A percentile compares a stretch with the other conserved stretches of the same genome.
phyloP scores from a whole-genome alignment of 2,888 invertebrate genomes.

The Cheilosia impressa region DNA sequence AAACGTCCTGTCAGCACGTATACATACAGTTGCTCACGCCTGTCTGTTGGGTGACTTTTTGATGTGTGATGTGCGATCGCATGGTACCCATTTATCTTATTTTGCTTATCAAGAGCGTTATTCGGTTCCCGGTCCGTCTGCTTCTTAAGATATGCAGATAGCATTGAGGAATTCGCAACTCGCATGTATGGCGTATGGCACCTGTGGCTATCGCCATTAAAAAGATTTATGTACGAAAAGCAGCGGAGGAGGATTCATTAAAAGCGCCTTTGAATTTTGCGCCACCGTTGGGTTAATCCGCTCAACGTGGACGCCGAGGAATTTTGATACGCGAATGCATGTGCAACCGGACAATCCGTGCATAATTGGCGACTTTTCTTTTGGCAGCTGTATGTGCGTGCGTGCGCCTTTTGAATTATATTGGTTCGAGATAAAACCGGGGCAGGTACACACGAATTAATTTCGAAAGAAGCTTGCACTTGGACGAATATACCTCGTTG shows the following conservation, averaged over 20 bases:
- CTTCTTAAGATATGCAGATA: conserved; percentile 14
- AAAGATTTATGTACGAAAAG: neutral
- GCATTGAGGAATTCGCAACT: neutral
- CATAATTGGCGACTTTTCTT: neutral
- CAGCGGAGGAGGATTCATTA: neutral
- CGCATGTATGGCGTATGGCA: neutral
- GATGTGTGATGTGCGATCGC: neutral
- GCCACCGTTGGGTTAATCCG: neutral
- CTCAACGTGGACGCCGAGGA: neutral
- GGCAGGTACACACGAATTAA: neutral
- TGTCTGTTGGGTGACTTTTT: neutral
- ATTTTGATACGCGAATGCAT: neutral
- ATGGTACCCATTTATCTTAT: neutral
- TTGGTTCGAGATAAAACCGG: neutral
- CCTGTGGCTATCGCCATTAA: conserved; percentile 6
- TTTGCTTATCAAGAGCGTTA: neutral
- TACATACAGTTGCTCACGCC: neutral
- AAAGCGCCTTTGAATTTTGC: neutral
- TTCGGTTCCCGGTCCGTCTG: neutral
- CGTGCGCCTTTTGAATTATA: neutral
- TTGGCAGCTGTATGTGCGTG: neutral
- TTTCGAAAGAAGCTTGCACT: too few species aligned
- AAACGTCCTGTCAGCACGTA: neutral
- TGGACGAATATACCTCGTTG: neutral
- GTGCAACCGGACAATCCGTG: neutral